Percentiles rank a stretch among this genome's conserved stretches.
phyloP scores from a whole-genome alignment of 2,797 vertebrate genomes.

The Triplophysa bombifrons region DNA sequence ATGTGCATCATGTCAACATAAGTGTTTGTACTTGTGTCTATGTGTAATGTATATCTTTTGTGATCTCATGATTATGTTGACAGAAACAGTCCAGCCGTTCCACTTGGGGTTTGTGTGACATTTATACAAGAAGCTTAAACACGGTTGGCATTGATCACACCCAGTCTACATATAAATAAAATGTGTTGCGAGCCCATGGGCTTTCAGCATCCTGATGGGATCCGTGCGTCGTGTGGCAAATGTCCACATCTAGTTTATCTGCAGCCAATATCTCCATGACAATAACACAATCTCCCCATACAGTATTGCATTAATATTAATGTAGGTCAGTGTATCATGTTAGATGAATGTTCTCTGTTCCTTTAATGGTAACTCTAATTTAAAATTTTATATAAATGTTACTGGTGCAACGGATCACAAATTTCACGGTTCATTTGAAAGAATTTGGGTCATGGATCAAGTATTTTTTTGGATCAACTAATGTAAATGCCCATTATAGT shows the following conservation, averaged over 20 bases:
- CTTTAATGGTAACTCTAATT: not conserved
- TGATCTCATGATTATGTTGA: constrained; percentile 56
- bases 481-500: too few relatives aligned
- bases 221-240: constrained; percentile 40
- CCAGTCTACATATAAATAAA: constrained; percentile 60
- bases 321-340: not conserved
- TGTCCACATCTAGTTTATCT: constrained; percentile 18
- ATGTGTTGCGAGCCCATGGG: constrained; percentile 49
- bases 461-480: too few relatives aligned
- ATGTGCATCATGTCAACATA: constrained; percentile 7
- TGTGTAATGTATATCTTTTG: constrained; percentile 32
- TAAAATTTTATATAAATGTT: too few relatives aligned
- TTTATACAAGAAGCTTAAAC: constrained; percentile 62
- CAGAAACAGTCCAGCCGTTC: constrained; percentile 47
- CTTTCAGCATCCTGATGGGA: constrained; percentile 18
- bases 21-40: constrained; percentile 35
- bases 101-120: constrained; percentile 63
- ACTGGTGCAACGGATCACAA: too few relatives aligned
- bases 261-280: constrained; percentile 21
- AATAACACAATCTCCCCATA: constrained; percentile 1
- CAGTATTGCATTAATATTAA: too few relatives aligned
- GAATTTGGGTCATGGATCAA: too few relatives aligned
- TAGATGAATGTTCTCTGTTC: not conserved
- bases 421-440: too few relatives aligned
- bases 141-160: constrained; percentile 60